These are phyloP conservation scores for Microctonus hyperodae DNA, from an alignment of 2,888 invertebrate genomes.

Conservation along the genomic window DNA sequence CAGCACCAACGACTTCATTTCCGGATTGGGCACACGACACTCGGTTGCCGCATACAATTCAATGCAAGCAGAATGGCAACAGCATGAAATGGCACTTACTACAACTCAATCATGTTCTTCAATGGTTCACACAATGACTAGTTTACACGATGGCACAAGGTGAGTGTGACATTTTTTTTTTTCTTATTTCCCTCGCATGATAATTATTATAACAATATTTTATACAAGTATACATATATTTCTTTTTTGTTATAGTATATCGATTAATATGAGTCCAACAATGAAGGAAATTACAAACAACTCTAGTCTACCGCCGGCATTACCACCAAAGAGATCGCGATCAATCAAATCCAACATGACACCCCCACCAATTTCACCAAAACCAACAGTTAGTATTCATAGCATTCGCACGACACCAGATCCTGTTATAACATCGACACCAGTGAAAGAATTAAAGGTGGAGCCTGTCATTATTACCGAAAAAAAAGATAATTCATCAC, in stretches of 20 bases:
- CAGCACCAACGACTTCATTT: constrained; percentile 74
- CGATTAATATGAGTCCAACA: constrained; percentile 54
- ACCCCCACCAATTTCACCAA: constrained; percentile 56
- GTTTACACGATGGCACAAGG: constrained; percentile 57
- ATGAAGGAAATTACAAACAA: constrained; percentile 53
- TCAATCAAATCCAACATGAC: constrained; percentile 56
- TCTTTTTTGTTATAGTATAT: constrained; percentile 47
- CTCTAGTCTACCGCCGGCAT: constrained; percentile 67
- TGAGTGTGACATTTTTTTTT: constrained; percentile 37
- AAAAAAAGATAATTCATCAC: constrained; percentile 49
- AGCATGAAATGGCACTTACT: constrained; percentile 64
- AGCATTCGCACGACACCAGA: constrained; percentile 53
- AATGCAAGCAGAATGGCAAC: constrained; percentile 68
- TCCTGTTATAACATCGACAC: constrained; percentile 53
- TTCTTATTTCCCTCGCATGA: background rate
- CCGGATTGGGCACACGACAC: constrained; percentile 77
- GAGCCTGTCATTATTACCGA: constrained; percentile 44
- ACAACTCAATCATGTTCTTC: constrained; percentile 70
- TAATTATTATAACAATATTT: background rate
- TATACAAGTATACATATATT: constrained; percentile 14
- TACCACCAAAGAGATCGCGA: constrained; percentile 69
- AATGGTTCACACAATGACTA: constrained; percentile 59
- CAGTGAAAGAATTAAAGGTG: constrained; percentile 47
- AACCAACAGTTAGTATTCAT: constrained; percentile 62
- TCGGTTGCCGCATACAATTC: constrained; percentile 83